Evolutionary conservation across 2,113 vertebrate species (phyloP).

Genomic region (Brienomyrus longianalis): DNA sequence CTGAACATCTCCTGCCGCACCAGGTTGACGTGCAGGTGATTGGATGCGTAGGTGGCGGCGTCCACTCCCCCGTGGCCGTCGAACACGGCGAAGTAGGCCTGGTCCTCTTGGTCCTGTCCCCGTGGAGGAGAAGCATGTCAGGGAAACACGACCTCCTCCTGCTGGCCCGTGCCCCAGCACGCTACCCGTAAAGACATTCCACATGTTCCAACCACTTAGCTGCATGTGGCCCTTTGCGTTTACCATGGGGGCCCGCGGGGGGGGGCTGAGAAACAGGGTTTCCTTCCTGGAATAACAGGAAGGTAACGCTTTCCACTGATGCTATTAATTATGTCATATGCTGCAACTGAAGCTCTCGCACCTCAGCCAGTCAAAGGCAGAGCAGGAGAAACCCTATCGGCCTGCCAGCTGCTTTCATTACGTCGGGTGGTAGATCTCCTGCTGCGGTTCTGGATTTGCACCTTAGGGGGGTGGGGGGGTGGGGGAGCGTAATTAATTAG

Average conservation of each 20-base stretch:
- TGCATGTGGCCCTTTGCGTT: background rate
- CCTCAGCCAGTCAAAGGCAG: background rate
- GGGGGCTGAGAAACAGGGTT: background rate
- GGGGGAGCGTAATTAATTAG: constrained; percentile 15
- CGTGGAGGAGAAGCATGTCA: background rate
- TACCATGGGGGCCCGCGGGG: background rate
- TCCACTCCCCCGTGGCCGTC: constrained; percentile 95
- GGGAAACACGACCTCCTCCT: background rate
- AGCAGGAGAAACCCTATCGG: constrained; percentile 1
- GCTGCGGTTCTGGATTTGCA: background rate
- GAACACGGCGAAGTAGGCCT: constrained; percentile 94
- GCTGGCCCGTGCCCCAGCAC: background rate
- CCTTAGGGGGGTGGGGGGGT: background rate
- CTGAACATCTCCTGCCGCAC: constrained; percentile 82
- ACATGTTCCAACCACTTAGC: background rate
- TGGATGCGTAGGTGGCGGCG: constrained; percentile 88
- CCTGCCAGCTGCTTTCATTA: constrained; percentile 9
- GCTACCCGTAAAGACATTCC: background rate
- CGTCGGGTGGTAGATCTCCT: background rate
- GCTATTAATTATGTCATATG: constrained; percentile 26
- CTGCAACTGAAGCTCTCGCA: background rate
- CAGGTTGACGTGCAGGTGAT: constrained; percentile 92
- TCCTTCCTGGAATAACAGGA: background rate
- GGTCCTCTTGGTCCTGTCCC: constrained; percentile 88
- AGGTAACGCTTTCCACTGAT: constrained; percentile 15